Evolutionary conservation across 2,113 vertebrate species (phyloP), one percentile per base, ranked within the genome.

Genomic region (Scopus umbretta): DNA sequence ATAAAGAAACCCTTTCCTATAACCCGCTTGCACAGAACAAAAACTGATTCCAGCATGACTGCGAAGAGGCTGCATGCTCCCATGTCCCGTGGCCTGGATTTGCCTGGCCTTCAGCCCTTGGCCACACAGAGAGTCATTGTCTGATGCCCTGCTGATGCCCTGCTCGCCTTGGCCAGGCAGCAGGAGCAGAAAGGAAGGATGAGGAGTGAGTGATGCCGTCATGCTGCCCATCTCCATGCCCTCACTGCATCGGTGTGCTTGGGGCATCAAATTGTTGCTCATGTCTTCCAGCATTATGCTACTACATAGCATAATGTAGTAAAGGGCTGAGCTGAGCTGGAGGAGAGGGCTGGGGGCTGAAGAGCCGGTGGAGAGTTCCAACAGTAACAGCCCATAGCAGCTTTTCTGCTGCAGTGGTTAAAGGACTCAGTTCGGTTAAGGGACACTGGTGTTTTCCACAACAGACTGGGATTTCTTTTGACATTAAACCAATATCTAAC

Each of bases 111-210:
- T 52, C 6, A 4, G 30, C 0, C 1, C 25, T 30, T 42, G 43
- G 38, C 16, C 22, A n/a, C 45, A 10, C 16, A 59, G 38, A 11
- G 23, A 5, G 25, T 45, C 2, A 3, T 20, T 27, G 40, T 34
- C 74, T 36, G 56, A 55, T n/a, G n/a, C n/a, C n/a, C n/a, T n/a
- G n/a, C n/a, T n/a, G n/a, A n/a, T n/a, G n/a, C 38, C n/a, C 30
- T 16, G 45, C 82, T 66, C 2, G 0, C 30, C 50, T 53, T 0
- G 0, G 16, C 55, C 0, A 1, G 55, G 18, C 58, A 63, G 42
- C 2, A 0, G 58, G 84, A 58, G 34, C 3, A 0, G 56, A n/a
- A 65, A 27, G 27, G 40, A 56, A 32, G 42, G 61, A 27, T 32
- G 13, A 62, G 53, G 49, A 50, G 22, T 5, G 30, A 23, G 50